Base-by-base conservation (phyloP, 2,888 invertebrate genomes). In the Gnatocerus cornutus region DNA sequence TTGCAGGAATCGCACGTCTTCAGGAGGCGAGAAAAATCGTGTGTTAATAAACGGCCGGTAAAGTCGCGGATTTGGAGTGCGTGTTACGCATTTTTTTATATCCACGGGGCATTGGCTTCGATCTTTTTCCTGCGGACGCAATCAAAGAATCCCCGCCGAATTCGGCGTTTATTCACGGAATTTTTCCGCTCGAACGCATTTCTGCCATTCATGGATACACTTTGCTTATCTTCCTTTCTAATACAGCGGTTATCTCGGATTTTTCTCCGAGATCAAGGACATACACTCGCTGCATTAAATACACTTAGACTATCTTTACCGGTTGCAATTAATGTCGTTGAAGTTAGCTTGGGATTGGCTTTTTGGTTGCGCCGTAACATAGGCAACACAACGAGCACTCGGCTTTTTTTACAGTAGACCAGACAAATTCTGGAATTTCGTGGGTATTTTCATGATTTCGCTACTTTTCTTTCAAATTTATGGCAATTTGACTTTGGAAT, bases 171-270 rank as follows among this genome's bases (percentile, higher is more conserved):
- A 53, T 14, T 53, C 53, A n/a, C n/a, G 56, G 56, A 65, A 65
- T 65, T 53, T 65, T 65, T 43, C 43, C 50, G 65, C 37, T 37
- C 9, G 37, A 53, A 21, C 48, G 56, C 29, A 16, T 46, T 48
- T 48, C 37, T 37, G 45, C 37, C 65, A 56, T 65, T 64, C 64
- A 53, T 64, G 21, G 43, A 10, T 58, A 41, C 30, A 58, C 41
- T 45, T 29, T 50, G 16, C 41, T 16, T 65, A 41, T 65, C 65
- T 65, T 65, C 65, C 65, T 65, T 65, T 65, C 65, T 65, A 65
- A 27, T 56, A 45, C 21, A 55, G 45, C 62, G 29, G 62, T 52
- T 39, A 63, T 52, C 52, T 52, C 6, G 10, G 8, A 63, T 37
- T 37, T 63, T 52, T 50, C 12, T n/a, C 0, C 30, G 46, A 46